Percentiles rank a stretch among this genome's conserved stretches.
phyloP scores from a whole-genome alignment of 2,888 invertebrate species.

The Epinotia nisella region DNA sequence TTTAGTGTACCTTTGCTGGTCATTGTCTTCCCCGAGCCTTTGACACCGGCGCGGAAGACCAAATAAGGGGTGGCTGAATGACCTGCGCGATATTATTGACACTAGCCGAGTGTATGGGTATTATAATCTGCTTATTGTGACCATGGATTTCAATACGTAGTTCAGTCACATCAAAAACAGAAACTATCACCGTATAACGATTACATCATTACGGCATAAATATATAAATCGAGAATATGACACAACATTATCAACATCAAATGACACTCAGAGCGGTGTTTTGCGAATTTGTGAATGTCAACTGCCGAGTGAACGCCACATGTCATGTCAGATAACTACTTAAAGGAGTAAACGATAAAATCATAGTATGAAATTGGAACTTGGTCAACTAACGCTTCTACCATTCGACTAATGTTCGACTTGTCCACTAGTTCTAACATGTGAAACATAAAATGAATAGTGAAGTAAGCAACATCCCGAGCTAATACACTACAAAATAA shows the following conservation, averaged over 20 bases:
- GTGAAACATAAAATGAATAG: not conserved
- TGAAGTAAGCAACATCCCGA: conserved; percentile 6
- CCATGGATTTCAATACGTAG: conserved; percentile 7
- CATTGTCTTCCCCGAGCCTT: conserved; percentile 41
- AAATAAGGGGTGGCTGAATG: conserved; percentile 40
- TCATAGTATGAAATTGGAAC: not conserved
- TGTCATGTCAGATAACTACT: too few species aligned
- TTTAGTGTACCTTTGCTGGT: conserved; percentile 43
- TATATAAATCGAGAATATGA: too few species aligned
- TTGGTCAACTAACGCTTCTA: not conserved
- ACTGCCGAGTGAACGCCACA: too few species aligned
- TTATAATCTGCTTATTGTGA: conserved; percentile 22
- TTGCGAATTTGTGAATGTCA: too few species aligned
- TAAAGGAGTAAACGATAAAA: not conserved
- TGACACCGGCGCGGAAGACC: conserved; percentile 42
- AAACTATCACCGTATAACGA: not conserved
- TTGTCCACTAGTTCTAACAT: not conserved
- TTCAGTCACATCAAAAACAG: not conserved
- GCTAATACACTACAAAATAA: conserved; percentile 23
- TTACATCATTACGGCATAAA: too few species aligned
- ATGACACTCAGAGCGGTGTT: too few species aligned
- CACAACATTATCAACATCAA: too few species aligned
- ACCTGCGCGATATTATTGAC: conserved; percentile 44
- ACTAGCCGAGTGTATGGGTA: conserved; percentile 18
- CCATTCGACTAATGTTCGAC: not conserved